Base-by-base conservation (phyloP, 37 sponge, comb jelly and placozoan species). In the Amphimedon queenslandica region DNA sequence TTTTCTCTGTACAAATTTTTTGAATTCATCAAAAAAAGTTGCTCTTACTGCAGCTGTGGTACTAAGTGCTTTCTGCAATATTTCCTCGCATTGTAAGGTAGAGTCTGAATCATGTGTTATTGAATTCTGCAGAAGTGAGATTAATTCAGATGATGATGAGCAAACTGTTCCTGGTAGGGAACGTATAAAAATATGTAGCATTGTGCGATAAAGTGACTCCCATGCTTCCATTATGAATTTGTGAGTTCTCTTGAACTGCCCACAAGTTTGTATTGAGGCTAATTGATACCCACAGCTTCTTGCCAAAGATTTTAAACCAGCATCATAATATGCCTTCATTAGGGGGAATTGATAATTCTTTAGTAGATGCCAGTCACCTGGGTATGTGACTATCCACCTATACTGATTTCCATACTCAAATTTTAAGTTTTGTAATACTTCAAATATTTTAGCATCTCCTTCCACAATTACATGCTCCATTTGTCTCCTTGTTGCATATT, bases 201-300 rank as follows among this genome's bases (percentile, higher is more conserved):
- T 60, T 24, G 61, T 6, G 5, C 61, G 8, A n/a, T 60, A 60
- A 6, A 60, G 5, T 11, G 25, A 13, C 27, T 60, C 61, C 61
- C 61, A 60, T 25, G 21, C 61, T 60, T 60, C 61, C 21, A 60
- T 13, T n/a, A 60, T 24, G 27, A 60, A 60, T 11, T 74, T 31
- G 38, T 74, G 75, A 3, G 67, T 74, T 63, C 75, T 29, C 75
- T 63, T 74, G 47, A 74, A 74, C 40, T 74, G 75, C 2, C 75
- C 61, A 63, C 64, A 63, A 40, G 43, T 63, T 37, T 60, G 64
- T 3, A 74, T 63, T 4, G 75, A 35, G 40, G 64, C 41, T 25
- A 63, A 32, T 37, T 40, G 64, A 37, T 74, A 74, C 21, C 75
- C 75, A 18, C 38, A 34, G 3, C 43, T 58, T 63, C 61, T 37